Conservation (phyloP, 2,113 vertebrate species). For the Pluvialis apricaria region DNA sequence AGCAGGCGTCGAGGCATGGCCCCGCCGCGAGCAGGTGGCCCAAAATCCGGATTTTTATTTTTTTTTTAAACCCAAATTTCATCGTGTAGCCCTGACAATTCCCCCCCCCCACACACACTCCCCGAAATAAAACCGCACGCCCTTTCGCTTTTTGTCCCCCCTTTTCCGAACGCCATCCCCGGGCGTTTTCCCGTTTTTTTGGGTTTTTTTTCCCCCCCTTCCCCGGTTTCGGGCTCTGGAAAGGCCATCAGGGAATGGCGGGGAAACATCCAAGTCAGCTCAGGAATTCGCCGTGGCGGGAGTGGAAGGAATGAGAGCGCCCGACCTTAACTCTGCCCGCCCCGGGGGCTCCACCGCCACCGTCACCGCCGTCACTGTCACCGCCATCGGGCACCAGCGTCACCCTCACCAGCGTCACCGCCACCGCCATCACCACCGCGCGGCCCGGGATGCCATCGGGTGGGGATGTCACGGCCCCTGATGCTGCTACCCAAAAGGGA, state of each 20-base stretch:
- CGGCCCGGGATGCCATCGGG: not conserved
- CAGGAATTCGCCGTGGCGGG: not conserved
- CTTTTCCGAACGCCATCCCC: not conserved
- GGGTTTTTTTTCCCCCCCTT: no score
- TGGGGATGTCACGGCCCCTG: no score
- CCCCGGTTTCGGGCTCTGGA: not conserved
- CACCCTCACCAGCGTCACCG: no score
- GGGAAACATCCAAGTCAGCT: not conserved
- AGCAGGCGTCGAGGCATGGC: not conserved
- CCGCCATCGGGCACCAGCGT: rapidly evolving
- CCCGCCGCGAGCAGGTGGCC: not conserved
- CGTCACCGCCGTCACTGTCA: no score
- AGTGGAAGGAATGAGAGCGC: constrained; percentile 20
- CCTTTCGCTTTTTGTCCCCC: not conserved
- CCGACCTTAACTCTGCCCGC: not conserved
- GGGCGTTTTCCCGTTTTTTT: not conserved
- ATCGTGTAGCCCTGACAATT: rapidly evolving
- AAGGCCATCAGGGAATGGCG: not conserved
- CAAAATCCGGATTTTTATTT: not conserved
- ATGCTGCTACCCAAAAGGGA: not conserved
- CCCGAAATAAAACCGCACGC: no score
- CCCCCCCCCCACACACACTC: no score
- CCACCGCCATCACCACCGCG: not conserved
- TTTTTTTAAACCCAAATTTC: not conserved
- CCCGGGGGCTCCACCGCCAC: not conserved